Evolutionary conservation across 1,140 invertebrate genomes (phyloP).

Genomic region (Gryon sp.): DNA sequence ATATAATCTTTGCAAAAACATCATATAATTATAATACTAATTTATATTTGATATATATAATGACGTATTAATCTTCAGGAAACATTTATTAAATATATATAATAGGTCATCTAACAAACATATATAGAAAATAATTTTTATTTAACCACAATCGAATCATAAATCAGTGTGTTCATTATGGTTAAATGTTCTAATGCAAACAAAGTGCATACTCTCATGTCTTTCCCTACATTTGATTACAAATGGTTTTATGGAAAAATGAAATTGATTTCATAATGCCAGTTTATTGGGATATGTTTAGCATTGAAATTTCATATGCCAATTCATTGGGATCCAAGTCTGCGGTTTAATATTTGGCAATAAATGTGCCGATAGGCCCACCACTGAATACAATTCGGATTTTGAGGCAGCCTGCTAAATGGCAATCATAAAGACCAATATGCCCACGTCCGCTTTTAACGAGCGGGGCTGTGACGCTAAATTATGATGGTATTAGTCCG

Average conservation of each 20-base stretch:
- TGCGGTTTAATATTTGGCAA: conserved; percentile 57
- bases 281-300: conserved; percentile 44
- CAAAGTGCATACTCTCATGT: conserved; percentile 3
- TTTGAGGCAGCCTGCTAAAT: conserved; percentile 52
- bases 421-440: conserved; percentile 38
- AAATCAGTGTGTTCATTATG: too few species aligned
- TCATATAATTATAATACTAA: too few species aligned
- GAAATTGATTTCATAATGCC: conserved; percentile 43
- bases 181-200: too few species aligned
- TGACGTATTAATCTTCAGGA: too few species aligned
- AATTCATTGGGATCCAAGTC: conserved; percentile 38
- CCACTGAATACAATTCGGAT: conserved; percentile 40
- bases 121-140: too few species aligned
- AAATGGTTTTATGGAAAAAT: conserved; percentile 31
- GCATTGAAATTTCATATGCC: conserved; percentile 40
- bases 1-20: too few species aligned
- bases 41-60: too few species aligned
- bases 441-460: conserved; percentile 36
- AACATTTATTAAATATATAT: too few species aligned
- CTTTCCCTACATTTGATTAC: conserved; percentile 3
- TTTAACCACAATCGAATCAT: too few species aligned
- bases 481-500: conserved; percentile 68
- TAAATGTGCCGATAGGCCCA: conserved; percentile 25
- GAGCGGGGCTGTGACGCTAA: conserved; percentile 55
- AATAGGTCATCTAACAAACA: too few species aligned